These are phyloP conservation scores for Orthonevra nobilis DNA, from an alignment of 2,888 invertebrate genomes.

Conservation along the genomic window DNA sequence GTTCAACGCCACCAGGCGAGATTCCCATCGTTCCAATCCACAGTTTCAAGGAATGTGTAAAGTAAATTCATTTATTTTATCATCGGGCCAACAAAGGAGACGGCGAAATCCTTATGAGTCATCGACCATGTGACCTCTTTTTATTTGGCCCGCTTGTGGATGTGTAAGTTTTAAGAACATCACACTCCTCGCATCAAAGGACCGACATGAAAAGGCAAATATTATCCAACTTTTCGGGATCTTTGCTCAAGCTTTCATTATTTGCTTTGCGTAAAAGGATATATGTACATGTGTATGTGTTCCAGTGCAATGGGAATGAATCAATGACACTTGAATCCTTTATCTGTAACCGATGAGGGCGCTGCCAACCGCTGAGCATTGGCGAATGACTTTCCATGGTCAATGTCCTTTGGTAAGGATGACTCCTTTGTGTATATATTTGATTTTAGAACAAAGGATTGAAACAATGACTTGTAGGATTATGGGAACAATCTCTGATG, in stretches of 20 bases:
- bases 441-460: too few species aligned
- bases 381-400: constrained; percentile 1
- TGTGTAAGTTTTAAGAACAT: background rate
- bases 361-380: background rate
- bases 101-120: constrained; percentile 56
- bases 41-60: constrained; percentile 11
- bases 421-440: constrained; percentile 13
- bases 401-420: constrained; percentile 17
- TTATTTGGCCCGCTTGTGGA: background rate
- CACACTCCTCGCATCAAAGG: too few species aligned
- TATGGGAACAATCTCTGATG: too few species aligned
- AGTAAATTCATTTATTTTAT: background rate
- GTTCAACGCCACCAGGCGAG: constrained; percentile 48
- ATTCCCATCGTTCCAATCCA: constrained; percentile 27
- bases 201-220: constrained; percentile 9
- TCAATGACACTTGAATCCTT: constrained; percentile 29
- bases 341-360: background rate
- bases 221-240: constrained; percentile 25
- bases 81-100: constrained; percentile 43
- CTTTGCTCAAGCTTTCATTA: background rate
- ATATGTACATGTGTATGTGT: too few species aligned
- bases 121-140: constrained; percentile 62
- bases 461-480: too few species aligned
- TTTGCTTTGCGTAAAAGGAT: too few species aligned
- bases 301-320: constrained; percentile 24